phyloP scores from a whole-genome alignment of 2,113 vertebrate species.

The Alouatta palliata region DNA sequence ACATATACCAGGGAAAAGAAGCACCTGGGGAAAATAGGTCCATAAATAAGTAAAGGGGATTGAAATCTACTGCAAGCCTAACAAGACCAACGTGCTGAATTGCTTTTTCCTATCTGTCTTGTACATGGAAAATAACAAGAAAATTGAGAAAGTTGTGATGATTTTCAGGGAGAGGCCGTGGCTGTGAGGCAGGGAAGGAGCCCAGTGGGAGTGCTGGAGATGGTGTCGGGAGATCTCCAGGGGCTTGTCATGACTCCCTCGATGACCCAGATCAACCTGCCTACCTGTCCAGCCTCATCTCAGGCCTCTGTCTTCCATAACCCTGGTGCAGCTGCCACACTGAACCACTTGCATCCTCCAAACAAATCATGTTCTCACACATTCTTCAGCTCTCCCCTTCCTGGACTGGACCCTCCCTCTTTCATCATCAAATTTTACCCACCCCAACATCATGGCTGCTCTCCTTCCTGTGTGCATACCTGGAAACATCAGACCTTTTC shows the following conservation, averaged over 20 bases:
- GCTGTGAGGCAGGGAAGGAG: background rate
- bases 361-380: background rate
- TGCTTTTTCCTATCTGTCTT: slow-evolving; percentile 59
- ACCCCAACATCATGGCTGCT: fast-evolving
- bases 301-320: background rate
- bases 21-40: slow-evolving; percentile 59
- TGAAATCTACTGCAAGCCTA: slow-evolving; percentile 57
- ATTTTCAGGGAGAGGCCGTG: background rate
- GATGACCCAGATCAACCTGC: too few species aligned
- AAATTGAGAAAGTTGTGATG: background rate
- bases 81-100: slow-evolving; percentile 8
- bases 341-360: background rate
- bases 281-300: background rate
- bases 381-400: background rate
- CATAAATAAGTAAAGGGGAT: slow-evolving; percentile 73
- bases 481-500: background rate
- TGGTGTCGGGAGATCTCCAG: fast-evolving
- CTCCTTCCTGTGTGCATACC: background rate
- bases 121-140: slow-evolving; percentile 63
- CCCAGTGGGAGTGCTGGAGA: fast-evolving
- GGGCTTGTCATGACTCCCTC: too few species aligned
- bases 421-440: background rate
- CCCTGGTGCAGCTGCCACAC: fast-evolving
- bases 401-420: background rate
- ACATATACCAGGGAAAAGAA: slow-evolving; percentile 54